Conservation (phyloP, 1,140 invertebrate species). For the Protaetia brevitarsis region DNA sequence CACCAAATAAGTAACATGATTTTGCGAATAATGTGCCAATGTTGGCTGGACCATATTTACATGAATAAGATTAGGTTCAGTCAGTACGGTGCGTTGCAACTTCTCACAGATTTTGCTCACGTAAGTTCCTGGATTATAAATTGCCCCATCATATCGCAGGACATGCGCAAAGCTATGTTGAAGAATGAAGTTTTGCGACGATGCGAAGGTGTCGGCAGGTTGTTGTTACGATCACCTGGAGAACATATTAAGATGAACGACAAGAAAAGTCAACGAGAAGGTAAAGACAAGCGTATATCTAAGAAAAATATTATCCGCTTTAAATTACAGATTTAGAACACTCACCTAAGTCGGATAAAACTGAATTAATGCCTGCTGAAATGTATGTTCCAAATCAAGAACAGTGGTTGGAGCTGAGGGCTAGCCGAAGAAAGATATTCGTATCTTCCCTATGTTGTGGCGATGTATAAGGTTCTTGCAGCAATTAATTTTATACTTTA, state of each 20-base stretch:
- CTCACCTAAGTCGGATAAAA: constrained; percentile 37
- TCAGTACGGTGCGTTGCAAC: constrained; percentile 59
- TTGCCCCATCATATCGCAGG: constrained; percentile 55
- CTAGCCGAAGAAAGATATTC: constrained; percentile 48
- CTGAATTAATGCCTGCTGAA: constrained; percentile 71
- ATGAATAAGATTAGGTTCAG: constrained; percentile 75
- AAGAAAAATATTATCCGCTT: background rate
- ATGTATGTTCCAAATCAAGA: constrained; percentile 89
- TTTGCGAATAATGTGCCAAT: constrained; percentile 75
- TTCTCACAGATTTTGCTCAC: constrained; percentile 71
- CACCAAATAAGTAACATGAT: constrained; percentile 70
- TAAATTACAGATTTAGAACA: constrained; percentile 27
- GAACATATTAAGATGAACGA: constrained; percentile 69
- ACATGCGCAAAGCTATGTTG: constrained; percentile 63
- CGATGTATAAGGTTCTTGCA: constrained; percentile 7
- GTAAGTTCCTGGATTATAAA: constrained; percentile 67
- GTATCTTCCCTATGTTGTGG: constrained; percentile 24
- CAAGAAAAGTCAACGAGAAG: constrained; percentile 36
- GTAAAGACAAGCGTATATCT: background rate
- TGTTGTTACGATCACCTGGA: constrained; percentile 70
- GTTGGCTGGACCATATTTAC: constrained; percentile 82
- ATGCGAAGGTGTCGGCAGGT: constrained; percentile 75
- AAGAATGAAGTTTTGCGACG: constrained; percentile 72
- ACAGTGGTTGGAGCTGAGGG: constrained; percentile 76
- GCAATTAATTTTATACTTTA: background rate